Evolutionary conservation across 2,888 invertebrate genomes (phyloP).

Genomic region (Himalopsyche anomala): DNA sequence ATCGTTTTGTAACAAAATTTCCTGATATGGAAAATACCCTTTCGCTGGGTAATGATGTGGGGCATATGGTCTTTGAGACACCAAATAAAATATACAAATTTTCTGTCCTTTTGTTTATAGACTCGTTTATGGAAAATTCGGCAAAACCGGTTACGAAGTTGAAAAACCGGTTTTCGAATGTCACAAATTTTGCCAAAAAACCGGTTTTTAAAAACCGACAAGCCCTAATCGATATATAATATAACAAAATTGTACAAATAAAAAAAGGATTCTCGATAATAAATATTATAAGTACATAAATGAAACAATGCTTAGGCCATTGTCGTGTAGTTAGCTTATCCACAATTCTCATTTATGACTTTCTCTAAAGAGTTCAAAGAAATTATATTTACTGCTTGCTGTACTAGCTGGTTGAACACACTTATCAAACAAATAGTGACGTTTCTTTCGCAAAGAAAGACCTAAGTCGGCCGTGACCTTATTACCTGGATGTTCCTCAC

Average conservation of each 20-base stretch:
- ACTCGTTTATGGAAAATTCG: too few relatives aligned
- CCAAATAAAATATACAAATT: too few relatives aligned
- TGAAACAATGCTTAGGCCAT: background rate
- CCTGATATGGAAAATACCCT: too few relatives aligned
- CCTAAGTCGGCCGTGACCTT: background rate
- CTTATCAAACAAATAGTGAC: background rate
- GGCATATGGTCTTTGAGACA: too few relatives aligned
- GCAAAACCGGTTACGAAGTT: too few relatives aligned
- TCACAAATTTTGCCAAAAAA: too few relatives aligned
- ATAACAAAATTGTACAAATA: background rate
- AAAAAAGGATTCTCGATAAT: background rate
- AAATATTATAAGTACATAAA: background rate
- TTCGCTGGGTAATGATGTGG: too few relatives aligned
- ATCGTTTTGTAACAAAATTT: too few relatives aligned
- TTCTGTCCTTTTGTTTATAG: too few relatives aligned
- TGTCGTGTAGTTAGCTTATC: background rate
- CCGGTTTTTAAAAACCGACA: too few relatives aligned
- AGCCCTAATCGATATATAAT: background rate
- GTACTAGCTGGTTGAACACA: background rate
- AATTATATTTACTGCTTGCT: background rate
- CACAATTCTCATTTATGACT: background rate
- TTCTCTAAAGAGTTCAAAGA: conserved; percentile 8
- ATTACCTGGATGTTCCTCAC: background rate
- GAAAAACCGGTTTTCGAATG: too few relatives aligned
- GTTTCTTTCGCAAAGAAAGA: background rate